Conservation (phyloP, 2,797 vertebrate genomes). For the Sebastes matsubarae region DNA sequence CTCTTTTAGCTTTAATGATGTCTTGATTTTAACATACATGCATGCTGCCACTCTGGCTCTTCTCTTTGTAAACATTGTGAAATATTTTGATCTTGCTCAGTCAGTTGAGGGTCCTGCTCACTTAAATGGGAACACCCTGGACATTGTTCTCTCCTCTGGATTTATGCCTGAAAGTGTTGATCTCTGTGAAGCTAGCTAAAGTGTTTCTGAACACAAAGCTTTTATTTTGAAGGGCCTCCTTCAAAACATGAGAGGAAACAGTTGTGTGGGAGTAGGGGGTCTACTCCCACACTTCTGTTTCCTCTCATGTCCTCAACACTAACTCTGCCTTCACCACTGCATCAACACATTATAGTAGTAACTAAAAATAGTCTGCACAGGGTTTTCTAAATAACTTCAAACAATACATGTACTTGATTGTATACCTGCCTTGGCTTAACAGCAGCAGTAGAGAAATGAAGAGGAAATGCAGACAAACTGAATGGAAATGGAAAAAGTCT, state of each 20-base stretch:
- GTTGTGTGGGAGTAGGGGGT: too few species aligned
- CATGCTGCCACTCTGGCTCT: neutral
- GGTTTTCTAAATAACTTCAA: neutral
- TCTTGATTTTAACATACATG: neutral
- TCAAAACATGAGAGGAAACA: neutral
- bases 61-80: neutral
- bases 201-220: neutral
- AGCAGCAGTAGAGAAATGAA: neutral
- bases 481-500: neutral
- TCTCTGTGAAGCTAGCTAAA: neutral
- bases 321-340: too few species aligned
- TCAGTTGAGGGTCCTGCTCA: neutral
- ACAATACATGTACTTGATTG: neutral
- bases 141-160: neutral
- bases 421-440: neutral
- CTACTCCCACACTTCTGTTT: neutral
- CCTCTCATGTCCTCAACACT: neutral
- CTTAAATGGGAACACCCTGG: neutral
- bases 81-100: neutral
- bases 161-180: neutral
- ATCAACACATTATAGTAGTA: too few species aligned
- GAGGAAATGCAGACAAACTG: neutral
- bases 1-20: neutral
- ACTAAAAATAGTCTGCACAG: too few species aligned
- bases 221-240: neutral